Conservation (phyloP, 2,888 invertebrate genomes). For the Pyralis farinalis region DNA sequence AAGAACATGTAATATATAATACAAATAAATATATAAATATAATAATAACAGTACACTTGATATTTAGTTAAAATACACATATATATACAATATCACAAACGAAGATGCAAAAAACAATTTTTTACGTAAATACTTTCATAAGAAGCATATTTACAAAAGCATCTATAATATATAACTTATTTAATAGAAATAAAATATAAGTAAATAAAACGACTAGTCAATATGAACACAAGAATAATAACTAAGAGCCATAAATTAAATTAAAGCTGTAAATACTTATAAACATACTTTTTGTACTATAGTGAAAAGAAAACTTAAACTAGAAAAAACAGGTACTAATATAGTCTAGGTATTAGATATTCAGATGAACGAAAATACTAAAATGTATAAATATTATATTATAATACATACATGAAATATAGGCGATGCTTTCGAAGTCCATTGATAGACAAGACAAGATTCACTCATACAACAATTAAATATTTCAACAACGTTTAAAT, state of each 20-base stretch:
- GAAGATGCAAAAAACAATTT: conserved; percentile 65
- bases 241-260: conserved; percentile 25
- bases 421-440: conserved; percentile 42
- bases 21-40: conserved; percentile 22
- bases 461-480: conserved; percentile 54
- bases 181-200: conserved; percentile 17
- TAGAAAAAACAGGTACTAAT: conserved; percentile 55
- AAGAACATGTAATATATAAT: conserved; percentile 19
- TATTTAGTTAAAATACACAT: conserved; percentile 19
- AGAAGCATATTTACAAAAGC: conserved; percentile 74
- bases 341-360: conserved; percentile 27
- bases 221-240: conserved; percentile 43
- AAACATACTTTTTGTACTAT: conserved; percentile 54
- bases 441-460: conserved; percentile 51
- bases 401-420: conserved; percentile 14
- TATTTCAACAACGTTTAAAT: conserved; percentile 32
- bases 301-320: conserved; percentile 41
- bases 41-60: conserved; percentile 19
- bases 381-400: conserved; percentile 15
- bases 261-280: conserved; percentile 53
- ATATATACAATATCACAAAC: conserved; percentile 28
- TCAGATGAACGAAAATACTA: conserved; percentile 17
- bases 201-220: conserved; percentile 37
- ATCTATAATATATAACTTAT: conserved; percentile 22
- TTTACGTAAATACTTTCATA: conserved; percentile 63